Conservation (phyloP, 1,140 invertebrate species). For the Proctacanthus coquilletti region DNA sequence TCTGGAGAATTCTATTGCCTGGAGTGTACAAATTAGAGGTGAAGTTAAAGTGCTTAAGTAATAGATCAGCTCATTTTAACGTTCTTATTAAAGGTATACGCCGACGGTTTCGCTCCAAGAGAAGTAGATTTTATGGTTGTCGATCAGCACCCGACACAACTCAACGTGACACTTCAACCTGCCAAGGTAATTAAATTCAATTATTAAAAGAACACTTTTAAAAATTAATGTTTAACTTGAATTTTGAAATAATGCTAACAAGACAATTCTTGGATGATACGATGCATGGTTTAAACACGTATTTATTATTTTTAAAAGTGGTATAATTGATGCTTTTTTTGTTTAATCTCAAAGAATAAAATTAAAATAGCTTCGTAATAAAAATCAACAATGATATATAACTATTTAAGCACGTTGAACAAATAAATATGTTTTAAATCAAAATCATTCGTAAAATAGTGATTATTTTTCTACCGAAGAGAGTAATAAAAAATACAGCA, state of each 20-base stretch:
- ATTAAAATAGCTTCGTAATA: no score
- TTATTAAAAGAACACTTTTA: not conserved
- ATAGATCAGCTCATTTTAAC: no score
- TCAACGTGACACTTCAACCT: constrained; percentile 67
- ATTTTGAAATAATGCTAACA: constrained; percentile 2
- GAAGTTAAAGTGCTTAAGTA: constrained; percentile 13
- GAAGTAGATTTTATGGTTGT: constrained; percentile 75
- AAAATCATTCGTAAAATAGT: no score
- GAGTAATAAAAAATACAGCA: no score
- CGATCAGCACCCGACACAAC: constrained; percentile 66
- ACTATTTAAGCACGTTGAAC: no score
- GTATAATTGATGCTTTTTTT: not conserved
- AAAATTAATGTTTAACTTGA: constrained; percentile 5
- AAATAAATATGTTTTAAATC: no score
- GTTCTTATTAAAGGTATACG: constrained; percentile 48
- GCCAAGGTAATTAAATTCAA: constrained; percentile 46
- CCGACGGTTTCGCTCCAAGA: constrained; percentile 63
- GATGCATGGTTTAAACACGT: no score
- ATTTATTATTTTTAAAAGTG: constrained; percentile 3
- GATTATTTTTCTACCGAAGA: no score
- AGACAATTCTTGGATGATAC: no score
- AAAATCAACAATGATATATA: no score
- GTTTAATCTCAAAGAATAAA: no score
- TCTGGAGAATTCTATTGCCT: constrained; percentile 75
- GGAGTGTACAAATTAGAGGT: constrained; percentile 74